These are phyloP conservation scores for Ganaspis sp. DNA, from an alignment of 1,140 invertebrate genomes.

Conservation along the genomic window DNA sequence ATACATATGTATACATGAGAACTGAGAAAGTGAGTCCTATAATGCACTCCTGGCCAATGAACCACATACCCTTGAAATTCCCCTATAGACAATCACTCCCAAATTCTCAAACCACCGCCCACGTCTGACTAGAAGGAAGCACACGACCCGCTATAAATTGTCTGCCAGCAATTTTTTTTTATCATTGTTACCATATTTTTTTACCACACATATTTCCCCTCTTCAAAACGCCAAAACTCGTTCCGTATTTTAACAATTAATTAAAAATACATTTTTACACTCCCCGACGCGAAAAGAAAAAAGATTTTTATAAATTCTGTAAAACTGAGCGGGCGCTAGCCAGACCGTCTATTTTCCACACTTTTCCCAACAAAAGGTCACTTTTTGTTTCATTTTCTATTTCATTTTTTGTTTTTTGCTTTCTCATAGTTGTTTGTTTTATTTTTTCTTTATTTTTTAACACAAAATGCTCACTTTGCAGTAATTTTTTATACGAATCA, in stretches of 20 bases:
- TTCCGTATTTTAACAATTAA: background rate
- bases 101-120: constrained; percentile 22
- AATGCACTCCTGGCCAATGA: constrained; percentile 28
- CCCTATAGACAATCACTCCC: constrained; percentile 28
- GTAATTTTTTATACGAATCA: too few species aligned
- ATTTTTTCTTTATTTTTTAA: too few species aligned
- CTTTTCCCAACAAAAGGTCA: too few species aligned
- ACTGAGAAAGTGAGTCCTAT: constrained; percentile 31
- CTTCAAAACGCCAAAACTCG: background rate
- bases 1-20: too few species aligned
- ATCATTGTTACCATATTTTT: constrained; percentile 23
- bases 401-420: background rate
- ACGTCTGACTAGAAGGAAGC: constrained; percentile 27
- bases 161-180: constrained; percentile 4
- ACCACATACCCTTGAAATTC: constrained; percentile 22
- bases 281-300: too few species aligned
- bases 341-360: too few species aligned
- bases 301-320: too few species aligned
- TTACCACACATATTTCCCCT: too few species aligned
- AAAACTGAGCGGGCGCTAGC: too few species aligned
- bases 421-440: background rate
- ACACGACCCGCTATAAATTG: constrained; percentile 12
- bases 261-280: too few species aligned
- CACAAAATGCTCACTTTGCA: too few species aligned
- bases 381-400: too few species aligned